Percentiles rank a stretch among this genome's conserved stretches.
Evolutionary conservation across 2,888 invertebrate genomes (phyloP).

Genomic region (Ormyrus thymus): DNA sequence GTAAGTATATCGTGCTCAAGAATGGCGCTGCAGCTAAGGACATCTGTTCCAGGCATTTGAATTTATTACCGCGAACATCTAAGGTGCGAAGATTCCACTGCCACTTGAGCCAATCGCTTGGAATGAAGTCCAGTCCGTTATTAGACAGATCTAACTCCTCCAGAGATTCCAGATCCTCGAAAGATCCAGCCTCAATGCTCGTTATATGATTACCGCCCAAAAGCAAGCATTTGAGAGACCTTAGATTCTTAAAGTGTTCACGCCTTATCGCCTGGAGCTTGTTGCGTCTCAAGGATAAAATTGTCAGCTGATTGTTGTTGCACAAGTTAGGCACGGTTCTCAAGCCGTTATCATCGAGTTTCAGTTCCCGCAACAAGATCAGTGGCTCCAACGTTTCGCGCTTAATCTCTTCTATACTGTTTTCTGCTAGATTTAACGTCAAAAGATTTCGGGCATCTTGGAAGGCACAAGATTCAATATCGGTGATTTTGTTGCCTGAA

Average conservation of each 20-base stretch:
- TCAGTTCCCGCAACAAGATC: conserved; percentile 58
- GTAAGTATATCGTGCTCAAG: conserved; percentile 60
- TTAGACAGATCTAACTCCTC: conserved; percentile 59
- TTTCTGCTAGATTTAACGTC: conserved; percentile 62
- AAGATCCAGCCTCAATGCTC: conserved; percentile 57
- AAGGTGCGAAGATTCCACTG: conserved; percentile 56
- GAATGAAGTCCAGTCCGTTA: conserved; percentile 59
- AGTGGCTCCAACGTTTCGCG: conserved; percentile 59
- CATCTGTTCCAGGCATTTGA: conserved; percentile 58
- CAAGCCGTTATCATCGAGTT: conserved; percentile 61
- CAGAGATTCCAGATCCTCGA: conserved; percentile 53
- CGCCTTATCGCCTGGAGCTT: conserved; percentile 57
- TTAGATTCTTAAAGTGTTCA: conserved; percentile 58
- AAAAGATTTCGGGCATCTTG: conserved; percentile 59
- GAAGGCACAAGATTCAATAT: conserved; percentile 62
- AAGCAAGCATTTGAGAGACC: conserved; percentile 59
- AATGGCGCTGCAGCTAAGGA: conserved; percentile 58
- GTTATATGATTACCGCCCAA: conserved; percentile 62
- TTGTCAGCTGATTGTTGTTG: conserved; percentile 56
- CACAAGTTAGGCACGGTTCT: conserved; percentile 56
- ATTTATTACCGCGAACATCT: conserved; percentile 59
- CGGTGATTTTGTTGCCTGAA: conserved; percentile 60
- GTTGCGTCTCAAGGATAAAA: conserved; percentile 63
- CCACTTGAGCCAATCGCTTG: conserved; percentile 54
- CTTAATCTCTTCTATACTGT: conserved; percentile 58